These are phyloP conservation scores for Wasmannia auropunctata DNA, from an alignment of 1,140 invertebrate genomes.

Conservation along the genomic window DNA sequence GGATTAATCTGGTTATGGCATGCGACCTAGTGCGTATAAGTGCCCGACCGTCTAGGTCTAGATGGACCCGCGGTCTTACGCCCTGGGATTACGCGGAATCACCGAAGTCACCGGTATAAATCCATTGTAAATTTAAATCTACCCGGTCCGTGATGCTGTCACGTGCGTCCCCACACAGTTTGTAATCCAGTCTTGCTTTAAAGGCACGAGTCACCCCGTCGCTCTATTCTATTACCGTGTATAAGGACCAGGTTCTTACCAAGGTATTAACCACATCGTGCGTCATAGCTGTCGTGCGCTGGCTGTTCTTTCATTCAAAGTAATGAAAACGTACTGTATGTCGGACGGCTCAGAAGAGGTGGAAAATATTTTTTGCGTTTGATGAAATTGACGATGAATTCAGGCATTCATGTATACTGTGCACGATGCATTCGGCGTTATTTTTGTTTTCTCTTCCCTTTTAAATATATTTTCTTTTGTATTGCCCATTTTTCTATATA, in stretches of 20 bases:
- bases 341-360: background rate
- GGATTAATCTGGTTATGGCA: slow-evolving; percentile 76
- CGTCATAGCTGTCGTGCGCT: background rate
- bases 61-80: slow-evolving; percentile 65
- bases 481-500: background rate
- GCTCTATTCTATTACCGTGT: slow-evolving; percentile 33
- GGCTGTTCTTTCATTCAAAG: background rate
- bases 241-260: slow-evolving; percentile 21
- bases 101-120: slow-evolving; percentile 69
- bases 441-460: background rate
- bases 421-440: background rate
- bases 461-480: background rate
- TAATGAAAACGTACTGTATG: background rate
- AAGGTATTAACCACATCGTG: background rate
- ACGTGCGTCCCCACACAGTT: slow-evolving; percentile 61
- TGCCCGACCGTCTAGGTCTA: slow-evolving; percentile 67
- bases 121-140: slow-evolving; percentile 76
- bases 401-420: background rate
- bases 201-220: background rate
- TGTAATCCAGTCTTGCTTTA: slow-evolving; percentile 15
- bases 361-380: background rate
- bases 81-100: slow-evolving; percentile 63
- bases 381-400: background rate
- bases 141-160: slow-evolving; percentile 61
- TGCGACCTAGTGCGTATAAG: slow-evolving; percentile 69